Conservation (phyloP, 1,140 invertebrate species). For the Lamellibrachia luymesi region DNA sequence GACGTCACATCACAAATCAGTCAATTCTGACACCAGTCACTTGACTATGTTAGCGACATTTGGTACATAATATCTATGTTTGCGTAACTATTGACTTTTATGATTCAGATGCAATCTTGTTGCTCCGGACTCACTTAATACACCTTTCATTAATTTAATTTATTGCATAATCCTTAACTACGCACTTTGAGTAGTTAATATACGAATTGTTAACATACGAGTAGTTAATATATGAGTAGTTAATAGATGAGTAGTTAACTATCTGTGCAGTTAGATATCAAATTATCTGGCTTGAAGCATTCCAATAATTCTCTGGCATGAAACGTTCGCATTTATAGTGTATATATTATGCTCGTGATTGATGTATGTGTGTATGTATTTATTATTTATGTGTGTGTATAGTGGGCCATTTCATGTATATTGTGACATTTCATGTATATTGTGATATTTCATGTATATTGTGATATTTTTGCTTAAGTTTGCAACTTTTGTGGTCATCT, state of each 20-base stretch:
- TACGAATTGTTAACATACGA: too few relatives aligned
- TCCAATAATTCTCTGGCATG: too few relatives aligned
- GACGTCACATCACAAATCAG: background rate
- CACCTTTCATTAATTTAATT: background rate
- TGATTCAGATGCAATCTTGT: background rate
- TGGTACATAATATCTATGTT: background rate
- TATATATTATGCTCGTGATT: background rate
- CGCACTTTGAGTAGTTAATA: background rate
- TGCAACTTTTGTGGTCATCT: too few relatives aligned
- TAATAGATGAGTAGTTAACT: too few relatives aligned
- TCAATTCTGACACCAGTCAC: background rate
- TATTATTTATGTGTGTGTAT: background rate
- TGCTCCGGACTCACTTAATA: background rate
- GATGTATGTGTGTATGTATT: too few relatives aligned
- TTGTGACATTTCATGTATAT: background rate
- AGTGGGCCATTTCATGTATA: background rate
- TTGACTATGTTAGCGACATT: background rate
- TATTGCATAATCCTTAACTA: background rate
- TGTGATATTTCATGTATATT: background rate
- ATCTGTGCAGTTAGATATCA: too few relatives aligned
- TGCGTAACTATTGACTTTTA: background rate
- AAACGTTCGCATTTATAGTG: too few relatives aligned
- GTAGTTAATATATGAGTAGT: too few relatives aligned
- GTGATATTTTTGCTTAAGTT: too few relatives aligned
- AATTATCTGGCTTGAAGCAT: too few relatives aligned